A percentile compares a stretch with the other conserved stretches of the same genome.
These are phyloP conservation scores for Lepidurus couesii DNA, from an alignment of 1,140 invertebrate species.

Conservation along the genomic window DNA sequence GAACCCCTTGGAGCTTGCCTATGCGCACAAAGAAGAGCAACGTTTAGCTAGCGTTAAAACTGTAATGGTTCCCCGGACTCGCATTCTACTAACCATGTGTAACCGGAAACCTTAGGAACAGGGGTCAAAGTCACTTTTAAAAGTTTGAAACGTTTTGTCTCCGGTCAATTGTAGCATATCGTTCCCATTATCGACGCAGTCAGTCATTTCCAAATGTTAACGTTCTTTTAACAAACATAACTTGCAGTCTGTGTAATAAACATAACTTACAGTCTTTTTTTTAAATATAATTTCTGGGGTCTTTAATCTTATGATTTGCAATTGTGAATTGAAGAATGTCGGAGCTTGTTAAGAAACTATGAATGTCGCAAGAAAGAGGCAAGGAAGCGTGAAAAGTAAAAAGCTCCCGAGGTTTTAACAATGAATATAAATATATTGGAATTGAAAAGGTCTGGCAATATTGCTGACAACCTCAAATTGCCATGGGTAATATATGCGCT, in stretches of 20 bases:
- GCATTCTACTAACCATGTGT: not conserved
- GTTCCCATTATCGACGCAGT: no score
- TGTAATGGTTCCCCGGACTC: not conserved
- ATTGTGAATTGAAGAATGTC: no score
- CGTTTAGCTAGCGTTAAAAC: not conserved
- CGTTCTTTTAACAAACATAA: not conserved
- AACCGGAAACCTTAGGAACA: not conserved
- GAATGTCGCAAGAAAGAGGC: not conserved
- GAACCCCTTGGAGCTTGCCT: not conserved
- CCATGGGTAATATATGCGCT: not conserved
- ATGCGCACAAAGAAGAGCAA: not conserved
- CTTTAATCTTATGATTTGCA: no score
- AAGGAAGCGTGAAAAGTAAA: not conserved
- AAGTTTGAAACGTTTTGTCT: not conserved
- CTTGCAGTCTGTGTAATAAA: not conserved
- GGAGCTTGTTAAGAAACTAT: not conserved
- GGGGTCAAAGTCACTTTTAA: not conserved
- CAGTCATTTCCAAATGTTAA: not conserved
- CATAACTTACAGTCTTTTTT: not conserved
- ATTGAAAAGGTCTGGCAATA: not conserved
- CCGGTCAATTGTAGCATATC: not conserved
- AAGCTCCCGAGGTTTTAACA: not conserved
- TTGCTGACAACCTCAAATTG: slow-evolving; percentile 8
- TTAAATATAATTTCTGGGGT: no score
- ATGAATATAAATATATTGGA: not conserved